These are phyloP conservation scores for Podilymbus podiceps DNA, from an alignment of 2,113 vertebrate species.

Conservation along the genomic window DNA sequence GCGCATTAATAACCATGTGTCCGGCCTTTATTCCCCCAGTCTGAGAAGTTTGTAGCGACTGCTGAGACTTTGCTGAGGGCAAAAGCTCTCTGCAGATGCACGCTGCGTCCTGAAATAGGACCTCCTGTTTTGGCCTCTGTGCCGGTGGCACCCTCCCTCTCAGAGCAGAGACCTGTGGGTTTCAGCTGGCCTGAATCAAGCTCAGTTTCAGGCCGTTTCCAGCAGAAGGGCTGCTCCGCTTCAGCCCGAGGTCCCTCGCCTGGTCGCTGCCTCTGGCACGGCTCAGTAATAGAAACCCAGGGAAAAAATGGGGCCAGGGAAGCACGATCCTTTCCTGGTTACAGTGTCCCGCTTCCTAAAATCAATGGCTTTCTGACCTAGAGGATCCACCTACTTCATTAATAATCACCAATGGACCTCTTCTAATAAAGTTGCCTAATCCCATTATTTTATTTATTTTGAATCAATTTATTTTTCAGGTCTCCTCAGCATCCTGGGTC, in stretches of 20 bases:
- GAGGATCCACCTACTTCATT: not conserved
- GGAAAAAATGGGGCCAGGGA: not conserved
- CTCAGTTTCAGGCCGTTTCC: not conserved
- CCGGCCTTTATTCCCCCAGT: not conserved
- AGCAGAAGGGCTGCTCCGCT: not conserved
- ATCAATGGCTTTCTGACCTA: not conserved
- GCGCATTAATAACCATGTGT: not conserved
- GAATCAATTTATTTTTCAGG: not conserved
- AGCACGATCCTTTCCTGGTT: not conserved
- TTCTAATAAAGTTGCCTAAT: slow-evolving; percentile 26
- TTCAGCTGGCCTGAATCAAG: not conserved
- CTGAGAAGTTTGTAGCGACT: rapidly evolving
- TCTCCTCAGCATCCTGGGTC: slow-evolving; percentile 22
- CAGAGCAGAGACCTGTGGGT: not conserved
- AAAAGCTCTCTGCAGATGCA: not conserved
- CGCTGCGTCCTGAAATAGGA: not conserved
- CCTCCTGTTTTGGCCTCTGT: not conserved
- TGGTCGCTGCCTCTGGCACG: not conserved
- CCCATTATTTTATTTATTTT: slow-evolving; percentile 31
- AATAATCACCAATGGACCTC: not conserved
- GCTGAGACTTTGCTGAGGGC: not conserved
- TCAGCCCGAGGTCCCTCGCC: not conserved
- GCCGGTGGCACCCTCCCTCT: not conserved
- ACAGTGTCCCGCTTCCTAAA: not conserved
- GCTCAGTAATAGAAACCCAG: not conserved